These are phyloP conservation scores for Spisula solida DNA, from an alignment of 2,888 invertebrate genomes.

Conservation along the genomic window DNA sequence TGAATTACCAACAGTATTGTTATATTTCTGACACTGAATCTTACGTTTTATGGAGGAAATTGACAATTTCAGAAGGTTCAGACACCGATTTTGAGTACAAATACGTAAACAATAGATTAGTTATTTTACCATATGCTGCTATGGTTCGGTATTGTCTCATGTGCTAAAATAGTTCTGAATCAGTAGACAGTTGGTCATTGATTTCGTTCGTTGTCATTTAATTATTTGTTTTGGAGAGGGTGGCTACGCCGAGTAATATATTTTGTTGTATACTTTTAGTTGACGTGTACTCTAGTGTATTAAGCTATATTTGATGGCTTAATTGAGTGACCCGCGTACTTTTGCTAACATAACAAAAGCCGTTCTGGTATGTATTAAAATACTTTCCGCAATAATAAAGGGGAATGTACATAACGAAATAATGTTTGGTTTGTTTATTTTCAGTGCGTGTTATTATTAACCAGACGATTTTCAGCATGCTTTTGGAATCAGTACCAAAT, in stretches of 20 bases:
- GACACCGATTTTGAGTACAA: not conserved
- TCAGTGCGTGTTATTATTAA: no score
- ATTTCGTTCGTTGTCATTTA: not conserved
- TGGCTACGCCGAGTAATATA: not conserved
- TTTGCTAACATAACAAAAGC: not conserved
- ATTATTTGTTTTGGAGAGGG: not conserved
- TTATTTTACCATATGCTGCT: not conserved
- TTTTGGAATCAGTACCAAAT: no score
- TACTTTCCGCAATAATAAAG: not conserved
- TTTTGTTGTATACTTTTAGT: not conserved
- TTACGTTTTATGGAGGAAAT: not conserved
- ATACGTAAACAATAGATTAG: no score
- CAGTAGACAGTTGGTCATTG: not conserved
- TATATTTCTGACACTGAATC: not conserved
- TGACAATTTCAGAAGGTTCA: not conserved
- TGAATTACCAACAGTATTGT: not conserved
- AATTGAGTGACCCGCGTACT: not conserved
- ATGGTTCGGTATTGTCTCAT: not conserved
- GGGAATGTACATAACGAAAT: not conserved
- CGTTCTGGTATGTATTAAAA: not conserved
- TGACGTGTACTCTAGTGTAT: not conserved
- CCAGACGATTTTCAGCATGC: no score
- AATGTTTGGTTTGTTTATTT: not conserved
- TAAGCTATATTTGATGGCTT: not conserved
- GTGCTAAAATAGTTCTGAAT: not conserved